These are phyloP conservation scores for Nebria brevicollis DNA, from an alignment of 2,888 invertebrate genomes.

Conservation along the genomic window DNA sequence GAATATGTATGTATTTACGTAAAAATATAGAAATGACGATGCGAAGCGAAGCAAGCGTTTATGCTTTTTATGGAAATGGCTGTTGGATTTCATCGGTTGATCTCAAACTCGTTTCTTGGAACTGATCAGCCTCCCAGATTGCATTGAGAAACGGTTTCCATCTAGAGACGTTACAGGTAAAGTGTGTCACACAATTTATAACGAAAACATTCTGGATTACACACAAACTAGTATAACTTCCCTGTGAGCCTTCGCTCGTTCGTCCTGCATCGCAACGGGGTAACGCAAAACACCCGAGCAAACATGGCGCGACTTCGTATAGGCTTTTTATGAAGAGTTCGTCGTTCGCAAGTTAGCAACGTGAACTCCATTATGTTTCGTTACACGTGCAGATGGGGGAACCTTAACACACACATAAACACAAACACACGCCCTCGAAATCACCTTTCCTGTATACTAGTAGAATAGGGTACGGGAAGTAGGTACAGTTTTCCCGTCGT, in stretches of 20 bases:
- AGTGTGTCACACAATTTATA: slow-evolving; percentile 26
- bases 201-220: slow-evolving; percentile 17
- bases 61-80: slow-evolving; percentile 32
- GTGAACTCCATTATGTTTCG: slow-evolving; percentile 18
- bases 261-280: background rate
- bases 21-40: background rate
- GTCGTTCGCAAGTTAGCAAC: slow-evolving; percentile 6
- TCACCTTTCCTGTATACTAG: background rate
- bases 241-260: background rate
- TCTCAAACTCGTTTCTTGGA: slow-evolving; percentile 31
- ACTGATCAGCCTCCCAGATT: slow-evolving; percentile 38
- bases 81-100: slow-evolving; percentile 30
- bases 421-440: slow-evolving; percentile 7
- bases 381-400: background rate
- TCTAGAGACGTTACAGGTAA: slow-evolving; percentile 9
- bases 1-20: background rate
- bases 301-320: slow-evolving; percentile 7
- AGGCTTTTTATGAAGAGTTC: slow-evolving; percentile 17
- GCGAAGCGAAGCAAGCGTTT: slow-evolving; percentile 3
- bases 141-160: slow-evolving; percentile 35
- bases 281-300: background rate
- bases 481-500: slow-evolving; percentile 10
- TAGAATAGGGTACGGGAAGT: slow-evolving; percentile 9
- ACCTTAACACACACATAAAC: background rate
- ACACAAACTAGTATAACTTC: background rate